phyloP scores from a whole-genome alignment of 2,888 invertebrate genomes.

The Allacma fusca region DNA sequence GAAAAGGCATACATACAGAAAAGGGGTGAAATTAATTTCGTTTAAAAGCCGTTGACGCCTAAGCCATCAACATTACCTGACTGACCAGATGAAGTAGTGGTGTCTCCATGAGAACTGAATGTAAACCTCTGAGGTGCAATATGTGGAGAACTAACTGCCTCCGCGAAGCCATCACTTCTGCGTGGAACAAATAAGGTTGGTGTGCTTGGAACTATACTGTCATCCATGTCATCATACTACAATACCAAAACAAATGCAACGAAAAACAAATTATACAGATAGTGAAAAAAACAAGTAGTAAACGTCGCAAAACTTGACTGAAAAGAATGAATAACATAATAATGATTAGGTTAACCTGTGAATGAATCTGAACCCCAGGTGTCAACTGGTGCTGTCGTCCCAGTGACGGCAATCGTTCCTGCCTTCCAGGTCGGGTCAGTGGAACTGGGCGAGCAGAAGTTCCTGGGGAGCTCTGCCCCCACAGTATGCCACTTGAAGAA shows the following conservation, averaged over 20 bases:
- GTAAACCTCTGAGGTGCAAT: slow-evolving; percentile 70
- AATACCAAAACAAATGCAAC: slow-evolving; percentile 30
- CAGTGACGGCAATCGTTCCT: slow-evolving; percentile 55
- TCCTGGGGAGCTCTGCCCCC: slow-evolving; percentile 33
- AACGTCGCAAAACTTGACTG: too few relatives aligned
- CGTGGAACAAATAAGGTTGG: slow-evolving; percentile 85
- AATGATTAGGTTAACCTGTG: too few relatives aligned
- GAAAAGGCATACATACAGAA: not conserved
- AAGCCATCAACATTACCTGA: slow-evolving; percentile 10
- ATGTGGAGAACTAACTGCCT: slow-evolving; percentile 90
- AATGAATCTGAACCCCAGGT: slow-evolving; percentile 41
- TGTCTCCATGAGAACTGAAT: slow-evolving; percentile 64
- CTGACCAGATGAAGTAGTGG: slow-evolving; percentile 25
- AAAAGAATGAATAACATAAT: too few relatives aligned
- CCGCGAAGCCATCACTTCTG: slow-evolving; percentile 85
- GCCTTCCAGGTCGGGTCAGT: slow-evolving; percentile 39
- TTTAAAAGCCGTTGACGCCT: not conserved
- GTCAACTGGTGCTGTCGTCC: slow-evolving; percentile 55
- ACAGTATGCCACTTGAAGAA: slow-evolving; percentile 14
- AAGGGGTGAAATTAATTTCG: slow-evolving; percentile 10
- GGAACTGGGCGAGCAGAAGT: slow-evolving; percentile 42
- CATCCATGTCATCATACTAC: slow-evolving; percentile 69
- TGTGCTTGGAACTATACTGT: slow-evolving; percentile 87
- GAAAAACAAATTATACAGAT: too few relatives aligned
- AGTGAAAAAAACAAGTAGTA: too few relatives aligned